These are phyloP conservation scores for Prionace glauca DNA, from an alignment of 2,797 vertebrate genomes.

Conservation along the genomic window DNA sequence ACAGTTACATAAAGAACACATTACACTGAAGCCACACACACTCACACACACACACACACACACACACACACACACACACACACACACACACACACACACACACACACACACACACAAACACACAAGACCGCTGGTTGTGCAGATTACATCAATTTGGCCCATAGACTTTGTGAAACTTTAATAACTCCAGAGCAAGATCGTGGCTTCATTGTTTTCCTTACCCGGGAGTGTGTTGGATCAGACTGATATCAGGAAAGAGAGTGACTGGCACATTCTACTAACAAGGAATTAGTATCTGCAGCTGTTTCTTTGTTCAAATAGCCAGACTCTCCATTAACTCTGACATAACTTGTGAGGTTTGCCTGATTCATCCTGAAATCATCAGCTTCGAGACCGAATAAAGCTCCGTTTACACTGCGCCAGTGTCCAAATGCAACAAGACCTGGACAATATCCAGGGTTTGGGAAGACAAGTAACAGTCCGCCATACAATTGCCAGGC, in stretches of 20 bases:
- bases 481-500: too few species aligned
- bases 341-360: background rate
- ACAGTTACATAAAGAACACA: constrained; percentile 40
- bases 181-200: background rate
- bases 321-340: background rate
- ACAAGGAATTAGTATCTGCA: background rate
- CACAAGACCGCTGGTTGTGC: background rate
- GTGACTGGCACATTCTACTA: too few species aligned
- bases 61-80: background rate
- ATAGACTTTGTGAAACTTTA: background rate
- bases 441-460: too few species aligned
- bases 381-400: background rate
- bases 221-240: too few species aligned
- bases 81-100: background rate
- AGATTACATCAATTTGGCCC: background rate
- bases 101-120: background rate
- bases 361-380: background rate
- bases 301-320: background rate
- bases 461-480: too few species aligned
- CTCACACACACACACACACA: background rate
- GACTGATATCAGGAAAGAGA: background rate
- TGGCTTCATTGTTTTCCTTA: background rate
- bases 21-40: background rate
- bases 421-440: too few species aligned
- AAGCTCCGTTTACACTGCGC: background rate